These are phyloP conservation scores for Oxyscelio sp. DNA, from an alignment of 2,888 invertebrate genomes.

Conservation along the genomic window DNA sequence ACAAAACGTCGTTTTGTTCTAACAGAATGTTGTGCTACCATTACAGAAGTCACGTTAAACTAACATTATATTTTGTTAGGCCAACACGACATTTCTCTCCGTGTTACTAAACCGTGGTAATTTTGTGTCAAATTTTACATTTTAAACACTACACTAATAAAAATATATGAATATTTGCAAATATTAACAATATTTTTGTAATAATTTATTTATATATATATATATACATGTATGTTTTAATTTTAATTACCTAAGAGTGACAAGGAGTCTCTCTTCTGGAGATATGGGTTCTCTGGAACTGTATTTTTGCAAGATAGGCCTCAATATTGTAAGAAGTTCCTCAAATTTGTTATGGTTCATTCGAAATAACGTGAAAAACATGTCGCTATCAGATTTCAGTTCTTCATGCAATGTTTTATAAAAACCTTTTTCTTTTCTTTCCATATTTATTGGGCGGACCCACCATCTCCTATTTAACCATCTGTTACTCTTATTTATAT, in stretches of 20 bases:
- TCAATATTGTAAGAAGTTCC: neutral
- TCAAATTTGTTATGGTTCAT: neutral
- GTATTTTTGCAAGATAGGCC: neutral
- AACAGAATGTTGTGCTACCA: too few relatives aligned
- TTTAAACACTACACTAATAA: too few relatives aligned
- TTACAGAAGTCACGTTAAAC: too few relatives aligned
- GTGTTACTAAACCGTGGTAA: too few relatives aligned
- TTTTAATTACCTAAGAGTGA: constrained; percentile 17
- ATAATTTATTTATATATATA: too few relatives aligned
- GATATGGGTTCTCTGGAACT: constrained; percentile 16
- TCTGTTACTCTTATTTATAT: neutral
- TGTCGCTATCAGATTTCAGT: neutral
- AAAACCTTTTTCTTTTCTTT: constrained; percentile 11
- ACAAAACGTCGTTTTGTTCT: too few relatives aligned
- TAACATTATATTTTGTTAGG: too few relatives aligned
- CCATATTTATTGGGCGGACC: constrained; percentile 11
- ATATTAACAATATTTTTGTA: too few relatives aligned
- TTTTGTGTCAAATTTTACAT: too few relatives aligned
- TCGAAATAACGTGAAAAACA: neutral
- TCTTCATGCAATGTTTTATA: neutral
- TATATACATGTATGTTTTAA: too few relatives aligned
- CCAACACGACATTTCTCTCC: too few relatives aligned
- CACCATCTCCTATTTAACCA: constrained; percentile 21
- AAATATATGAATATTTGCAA: too few relatives aligned
- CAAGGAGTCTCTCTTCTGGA: constrained; percentile 5